Evolutionary conservation across 2,113 vertebrate genomes (phyloP), one percentile per base, ranked within the genome.

Genomic region (Puntigrus tetrazona): DNA sequence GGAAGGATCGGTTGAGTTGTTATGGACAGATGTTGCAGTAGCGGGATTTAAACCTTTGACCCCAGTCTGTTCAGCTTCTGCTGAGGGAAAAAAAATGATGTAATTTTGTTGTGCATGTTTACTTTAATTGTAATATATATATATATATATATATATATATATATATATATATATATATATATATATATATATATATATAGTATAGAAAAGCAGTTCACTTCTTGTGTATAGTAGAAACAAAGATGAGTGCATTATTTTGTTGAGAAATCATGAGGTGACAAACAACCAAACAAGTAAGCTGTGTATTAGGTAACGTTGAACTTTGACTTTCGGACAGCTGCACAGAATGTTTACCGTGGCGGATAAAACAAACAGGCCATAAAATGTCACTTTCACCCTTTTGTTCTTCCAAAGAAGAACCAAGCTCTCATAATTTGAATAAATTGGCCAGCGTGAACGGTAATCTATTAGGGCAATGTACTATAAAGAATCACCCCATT

Each of bases 401-500:
- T 38, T 57, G 31, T 22, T 59, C 22, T 41, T 38, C 13, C 47
- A 78, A 36, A 72, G 38, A 72, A 73, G n/a, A 73, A 1, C 11
- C 3, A 6, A 73, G 27, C n/a, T 73, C 36, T 73, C 5, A 43
- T 72, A 7, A 72, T 72, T 14, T 72, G 38, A 43, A 25, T 34
- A 55, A 11, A 22, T 61, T 76, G 41, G 36, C 13, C 16, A 0
- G 7, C 36, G 6, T 63, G 55, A 63, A 43, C 36, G 11, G 55
- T 79, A 63, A 63, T 43, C 34, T 22, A 59, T 78, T n/a, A 79
- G n/a, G 11, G 52, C n/a, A 43, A 9, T 25, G 13, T 43, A 41
- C 57, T 43, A 43, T 61, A 16, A 79, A 61, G 52, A 79, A 79
- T 61, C 7, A 43, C n/a, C n/a, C 36, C n/a, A 61, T 79, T 79